A percentile compares a stretch with the other conserved stretches of the same genome.
These are phyloP conservation scores for Enteromius unitaeniatus DNA, from an alignment of 2,797 vertebrate species.

Conservation along the genomic window DNA sequence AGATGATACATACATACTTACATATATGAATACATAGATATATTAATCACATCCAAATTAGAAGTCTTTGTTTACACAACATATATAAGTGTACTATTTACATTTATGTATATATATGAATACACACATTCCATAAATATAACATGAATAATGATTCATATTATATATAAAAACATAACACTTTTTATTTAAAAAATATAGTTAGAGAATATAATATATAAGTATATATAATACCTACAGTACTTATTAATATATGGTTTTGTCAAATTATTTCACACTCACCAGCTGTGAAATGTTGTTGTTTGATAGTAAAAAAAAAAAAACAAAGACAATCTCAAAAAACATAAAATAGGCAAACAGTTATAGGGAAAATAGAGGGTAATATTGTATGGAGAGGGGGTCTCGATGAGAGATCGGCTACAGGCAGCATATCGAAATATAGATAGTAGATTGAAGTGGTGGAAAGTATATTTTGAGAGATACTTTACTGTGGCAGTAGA, in stretches of 20 bases:
- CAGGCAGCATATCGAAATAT: background rate
- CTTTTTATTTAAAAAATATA: too few relatives aligned
- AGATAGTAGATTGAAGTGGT: slow-evolving; percentile 17
- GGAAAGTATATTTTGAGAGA: slow-evolving; percentile 27
- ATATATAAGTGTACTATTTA: too few relatives aligned
- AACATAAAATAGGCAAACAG: background rate
- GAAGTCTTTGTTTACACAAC: too few relatives aligned
- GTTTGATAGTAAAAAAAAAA: background rate
- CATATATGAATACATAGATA: too few relatives aligned
- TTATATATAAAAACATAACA: background rate
- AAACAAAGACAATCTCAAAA: slow-evolving; percentile 19
- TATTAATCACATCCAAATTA: too few relatives aligned
- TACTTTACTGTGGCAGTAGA: slow-evolving; percentile 2
- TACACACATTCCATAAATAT: too few relatives aligned
- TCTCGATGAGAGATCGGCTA: background rate
- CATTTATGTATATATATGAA: too few relatives aligned
- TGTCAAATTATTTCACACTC: background rate
- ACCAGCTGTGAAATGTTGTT: background rate
- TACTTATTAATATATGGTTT: background rate
- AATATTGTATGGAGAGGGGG: background rate
- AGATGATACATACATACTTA: too few relatives aligned
- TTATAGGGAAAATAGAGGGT: background rate
- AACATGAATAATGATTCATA: too few relatives aligned
- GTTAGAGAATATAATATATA: too few relatives aligned
- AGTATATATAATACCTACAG: too few relatives aligned